Percentiles rank a stretch among this genome's conserved stretches.
These are phyloP conservation scores for Trichonephila clavipes DNA, from an alignment of 1,140 invertebrate species.

Conservation along the genomic window DNA sequence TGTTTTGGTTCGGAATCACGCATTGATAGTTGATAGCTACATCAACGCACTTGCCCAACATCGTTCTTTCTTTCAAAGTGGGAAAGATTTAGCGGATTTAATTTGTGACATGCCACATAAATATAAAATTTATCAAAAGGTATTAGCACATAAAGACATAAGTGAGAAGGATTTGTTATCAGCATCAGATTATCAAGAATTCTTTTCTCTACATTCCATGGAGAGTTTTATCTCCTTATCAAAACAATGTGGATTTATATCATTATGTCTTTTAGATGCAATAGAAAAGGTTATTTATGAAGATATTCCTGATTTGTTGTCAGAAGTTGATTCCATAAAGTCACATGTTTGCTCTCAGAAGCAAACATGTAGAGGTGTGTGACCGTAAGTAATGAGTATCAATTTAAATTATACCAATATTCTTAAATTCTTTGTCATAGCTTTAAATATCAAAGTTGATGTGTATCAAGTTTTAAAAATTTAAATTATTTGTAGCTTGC, in stretches of 20 bases:
- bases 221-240: slow-evolving; percentile 66
- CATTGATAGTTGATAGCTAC: slow-evolving; percentile 97
- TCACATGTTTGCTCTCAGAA: background rate
- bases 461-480: background rate
- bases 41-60: slow-evolving; percentile 95
- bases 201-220: slow-evolving; percentile 85
- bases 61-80: slow-evolving; percentile 94
- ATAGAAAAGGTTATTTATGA: slow-evolving; percentile 70
- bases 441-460: background rate
- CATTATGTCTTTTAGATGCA: slow-evolving; percentile 58
- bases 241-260: slow-evolving; percentile 74
- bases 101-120: slow-evolving; percentile 95
- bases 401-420: background rate
- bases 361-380: slow-evolving; percentile 20
- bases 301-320: slow-evolving; percentile 48
- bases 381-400: background rate
- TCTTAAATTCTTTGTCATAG: background rate
- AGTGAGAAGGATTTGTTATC: slow-evolving; percentile 95
- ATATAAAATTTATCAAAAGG: slow-evolving; percentile 92
- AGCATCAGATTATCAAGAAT: slow-evolving; percentile 93
- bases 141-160: slow-evolving; percentile 94
- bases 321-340: slow-evolving; percentile 23
- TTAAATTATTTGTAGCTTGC: background rate
- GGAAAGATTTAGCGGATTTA: slow-evolving; percentile 85
- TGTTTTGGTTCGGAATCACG: slow-evolving; percentile 95